phyloP scores from a whole-genome alignment of 2,888 invertebrate genomes.

The Villa cingulata region DNA sequence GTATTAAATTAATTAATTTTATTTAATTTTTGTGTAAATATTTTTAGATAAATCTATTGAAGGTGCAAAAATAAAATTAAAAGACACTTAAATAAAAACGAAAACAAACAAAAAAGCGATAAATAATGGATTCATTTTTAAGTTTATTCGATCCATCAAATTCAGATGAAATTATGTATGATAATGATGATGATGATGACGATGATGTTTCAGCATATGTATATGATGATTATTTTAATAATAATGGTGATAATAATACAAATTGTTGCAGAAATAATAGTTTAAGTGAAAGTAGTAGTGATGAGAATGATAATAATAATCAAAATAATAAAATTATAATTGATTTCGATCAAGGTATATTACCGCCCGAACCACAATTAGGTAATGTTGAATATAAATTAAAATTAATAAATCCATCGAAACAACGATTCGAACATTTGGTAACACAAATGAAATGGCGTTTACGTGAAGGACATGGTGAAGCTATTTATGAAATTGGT shows the following conservation, averaged over 20 bases:
- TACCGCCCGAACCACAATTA: constrained; percentile 84
- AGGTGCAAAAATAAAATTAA: no score
- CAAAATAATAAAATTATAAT: constrained; percentile 30
- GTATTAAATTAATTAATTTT: no score
- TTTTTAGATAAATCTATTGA: no score
- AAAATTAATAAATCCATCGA: constrained; percentile 82
- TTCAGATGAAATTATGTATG: constrained; percentile 29
- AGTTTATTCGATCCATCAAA: constrained; percentile 62
- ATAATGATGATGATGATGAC: constrained; percentile 19
- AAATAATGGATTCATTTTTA: constrained; percentile 67
- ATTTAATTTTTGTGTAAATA: no score
- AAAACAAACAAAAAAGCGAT: no score
- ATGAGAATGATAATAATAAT: constrained; percentile 19
- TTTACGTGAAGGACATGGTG: constrained; percentile 86
- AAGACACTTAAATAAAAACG: no score
- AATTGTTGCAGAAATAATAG: constrained; percentile 15
- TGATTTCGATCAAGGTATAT: constrained; percentile 47
- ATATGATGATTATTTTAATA: no score
- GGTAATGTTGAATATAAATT: constrained; percentile 96
- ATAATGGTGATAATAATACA: constrained; percentile 18
- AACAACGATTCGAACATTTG: constrained; percentile 84
- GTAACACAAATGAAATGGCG: constrained; percentile 99
- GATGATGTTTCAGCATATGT: no score
- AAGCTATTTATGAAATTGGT: constrained; percentile 95
- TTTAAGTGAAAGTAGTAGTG: constrained; percentile 17